phyloP scores from a whole-genome alignment of 2,888 invertebrate species.

The Nycteola revayana region DNA sequence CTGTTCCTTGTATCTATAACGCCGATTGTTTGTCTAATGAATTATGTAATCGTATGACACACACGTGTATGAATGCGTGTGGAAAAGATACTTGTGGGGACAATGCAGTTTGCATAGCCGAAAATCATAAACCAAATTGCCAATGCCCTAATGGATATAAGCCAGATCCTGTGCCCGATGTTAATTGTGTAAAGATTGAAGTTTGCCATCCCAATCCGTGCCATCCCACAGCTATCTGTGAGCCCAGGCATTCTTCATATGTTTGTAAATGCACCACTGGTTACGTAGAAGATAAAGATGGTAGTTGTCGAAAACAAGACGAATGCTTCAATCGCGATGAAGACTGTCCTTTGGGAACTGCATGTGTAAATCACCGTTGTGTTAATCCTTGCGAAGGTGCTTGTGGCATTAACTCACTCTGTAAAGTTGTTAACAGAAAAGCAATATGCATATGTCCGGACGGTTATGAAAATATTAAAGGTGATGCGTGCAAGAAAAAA shows the following conservation, averaged over 20 bases:
- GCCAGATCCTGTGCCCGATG: conserved; percentile 91
- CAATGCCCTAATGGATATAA: conserved; percentile 93
- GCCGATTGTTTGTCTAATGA: conserved; percentile 90
- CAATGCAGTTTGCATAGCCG: conserved; percentile 93
- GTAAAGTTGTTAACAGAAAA: conserved; percentile 88
- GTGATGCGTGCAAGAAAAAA: conserved; percentile 86
- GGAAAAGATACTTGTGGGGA: conserved; percentile 91
- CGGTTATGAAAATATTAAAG: conserved; percentile 86
- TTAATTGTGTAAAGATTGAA: conserved; percentile 88
- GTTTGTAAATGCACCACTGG: conserved; percentile 90
- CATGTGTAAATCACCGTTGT: conserved; percentile 87
- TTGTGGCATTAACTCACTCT: conserved; percentile 91
- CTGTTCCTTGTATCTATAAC: conserved; percentile 93
- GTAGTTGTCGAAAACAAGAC: conserved; percentile 90
- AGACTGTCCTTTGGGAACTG: conserved; percentile 89
- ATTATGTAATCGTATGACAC: conserved; percentile 90
- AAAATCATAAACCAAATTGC: conserved; percentile 91
- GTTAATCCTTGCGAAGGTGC: conserved; percentile 91
- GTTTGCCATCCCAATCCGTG: conserved; percentile 90
- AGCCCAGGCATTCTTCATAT: conserved; percentile 85
- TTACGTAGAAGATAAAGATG: conserved; percentile 87
- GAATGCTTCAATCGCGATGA: conserved; percentile 86
- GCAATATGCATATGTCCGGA: conserved; percentile 90
- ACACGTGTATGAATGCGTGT: conserved; percentile 91
- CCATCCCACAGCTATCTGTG: conserved; percentile 90